A percentile compares a stretch with the other conserved stretches of the same genome.
Evolutionary conservation across 2,113 vertebrate species (phyloP).

Genomic region (Orientallactaga bullata): DNA sequence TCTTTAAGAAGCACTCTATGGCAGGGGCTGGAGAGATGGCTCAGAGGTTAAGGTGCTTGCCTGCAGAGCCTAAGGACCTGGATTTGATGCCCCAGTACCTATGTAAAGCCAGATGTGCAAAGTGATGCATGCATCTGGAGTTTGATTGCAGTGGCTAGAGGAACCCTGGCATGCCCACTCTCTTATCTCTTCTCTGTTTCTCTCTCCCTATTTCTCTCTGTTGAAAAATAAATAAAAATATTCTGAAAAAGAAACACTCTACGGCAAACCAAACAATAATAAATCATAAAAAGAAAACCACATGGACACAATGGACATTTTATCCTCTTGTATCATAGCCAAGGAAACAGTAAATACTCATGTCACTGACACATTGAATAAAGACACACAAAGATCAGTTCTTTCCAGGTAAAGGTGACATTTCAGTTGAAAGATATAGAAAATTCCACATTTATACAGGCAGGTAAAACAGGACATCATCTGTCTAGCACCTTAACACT

Average conservation of each 20-base stretch:
- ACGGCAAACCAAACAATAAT: too few relatives aligned
- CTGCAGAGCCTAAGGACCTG: too few relatives aligned
- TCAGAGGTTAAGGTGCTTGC: too few relatives aligned
- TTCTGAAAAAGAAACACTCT: neutral
- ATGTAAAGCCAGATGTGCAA: too few relatives aligned
- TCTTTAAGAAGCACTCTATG: neutral
- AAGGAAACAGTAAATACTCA: neutral
- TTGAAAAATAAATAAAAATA: too few relatives aligned
- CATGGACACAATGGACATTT: neutral
- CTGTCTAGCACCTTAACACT: neutral
- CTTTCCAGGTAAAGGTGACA: neutral
- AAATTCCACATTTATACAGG: neutral
- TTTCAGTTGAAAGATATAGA: neutral
- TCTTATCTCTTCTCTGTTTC: too few relatives aligned
- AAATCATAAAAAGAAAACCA: neutral
- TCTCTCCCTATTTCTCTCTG: too few relatives aligned
- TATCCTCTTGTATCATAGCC: neutral
- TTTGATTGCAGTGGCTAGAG: too few relatives aligned
- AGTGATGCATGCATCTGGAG: too few relatives aligned
- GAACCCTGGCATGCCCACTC: too few relatives aligned
- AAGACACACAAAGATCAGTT: neutral
- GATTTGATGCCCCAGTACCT: too few relatives aligned
- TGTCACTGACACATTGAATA: neutral
- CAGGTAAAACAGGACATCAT: neutral
- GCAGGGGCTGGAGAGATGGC: neutral